Evolutionary conservation across 2,113 vertebrate species (phyloP).

Genomic region (Amphiprion ocellaris): DNA sequence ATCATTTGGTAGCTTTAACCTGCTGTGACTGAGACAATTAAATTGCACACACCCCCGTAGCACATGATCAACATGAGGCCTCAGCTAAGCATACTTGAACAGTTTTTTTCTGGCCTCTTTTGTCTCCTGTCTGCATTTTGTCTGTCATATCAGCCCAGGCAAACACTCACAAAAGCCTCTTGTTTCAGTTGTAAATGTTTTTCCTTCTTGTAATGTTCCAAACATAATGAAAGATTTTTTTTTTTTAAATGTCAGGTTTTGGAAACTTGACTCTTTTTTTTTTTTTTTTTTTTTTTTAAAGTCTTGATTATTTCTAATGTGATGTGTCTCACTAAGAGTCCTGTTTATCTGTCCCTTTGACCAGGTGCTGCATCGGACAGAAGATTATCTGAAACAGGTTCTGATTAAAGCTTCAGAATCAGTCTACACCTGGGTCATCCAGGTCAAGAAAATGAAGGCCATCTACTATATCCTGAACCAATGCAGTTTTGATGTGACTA

Average conservation of each 20-base stretch:
- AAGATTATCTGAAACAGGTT: conserved; percentile 95
- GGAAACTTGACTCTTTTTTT: background rate
- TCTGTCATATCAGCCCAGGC: background rate
- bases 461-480: conserved; percentile 97
- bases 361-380: conserved; percentile 94
- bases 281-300: background rate
- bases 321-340: background rate
- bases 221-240: too few species aligned
- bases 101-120: background rate
- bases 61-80: conserved; percentile 75
- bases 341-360: conserved; percentile 2
- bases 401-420: conserved; percentile 94
- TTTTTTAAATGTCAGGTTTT: background rate
- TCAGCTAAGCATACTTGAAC: conserved; percentile 22
- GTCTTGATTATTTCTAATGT: background rate
- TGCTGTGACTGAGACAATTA: conserved; percentile 32
- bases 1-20: conserved; percentile 29
- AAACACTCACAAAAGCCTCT: background rate
- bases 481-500: conserved; percentile 98
- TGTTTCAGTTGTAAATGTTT: background rate
- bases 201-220: too few species aligned
- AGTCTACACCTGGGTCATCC: conserved; percentile 90
- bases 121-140: background rate
- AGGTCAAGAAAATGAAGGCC: conserved; percentile 98
- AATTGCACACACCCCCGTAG: conserved; percentile 46